A percentile compares a stretch with the other conserved stretches of the same genome.
Evolutionary conservation across 1,140 invertebrate species (phyloP).

Genomic region (Sitophilus oryzae): DNA sequence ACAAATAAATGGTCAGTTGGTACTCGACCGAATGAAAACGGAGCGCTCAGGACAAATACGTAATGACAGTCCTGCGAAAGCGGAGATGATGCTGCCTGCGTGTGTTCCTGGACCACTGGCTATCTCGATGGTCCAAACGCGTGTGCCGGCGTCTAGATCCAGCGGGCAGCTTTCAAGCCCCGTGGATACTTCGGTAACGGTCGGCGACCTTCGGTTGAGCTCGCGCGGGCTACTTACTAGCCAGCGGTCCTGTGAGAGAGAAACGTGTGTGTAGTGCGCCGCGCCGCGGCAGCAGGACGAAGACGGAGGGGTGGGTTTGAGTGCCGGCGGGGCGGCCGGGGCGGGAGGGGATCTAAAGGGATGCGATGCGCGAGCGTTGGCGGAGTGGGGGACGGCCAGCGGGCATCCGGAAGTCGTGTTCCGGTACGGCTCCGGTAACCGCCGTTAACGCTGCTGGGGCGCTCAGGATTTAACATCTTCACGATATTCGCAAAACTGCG

Average conservation of each 20-base stretch:
- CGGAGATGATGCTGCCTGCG: constrained; percentile 14
- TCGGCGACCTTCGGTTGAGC: constrained; percentile 30
- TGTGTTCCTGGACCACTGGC: constrained; percentile 38
- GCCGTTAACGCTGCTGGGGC: constrained; percentile 2
- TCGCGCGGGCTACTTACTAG: constrained; percentile 42
- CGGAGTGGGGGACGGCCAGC: constrained; percentile 33
- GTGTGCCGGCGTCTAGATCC: constrained; percentile 37
- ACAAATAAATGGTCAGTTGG: too few species aligned
- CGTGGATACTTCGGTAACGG: constrained; percentile 26
- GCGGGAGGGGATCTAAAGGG: too few species aligned
- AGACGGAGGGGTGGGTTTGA: too few species aligned
- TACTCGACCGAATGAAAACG: too few species aligned
- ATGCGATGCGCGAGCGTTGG: constrained; percentile 36
- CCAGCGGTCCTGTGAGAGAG: constrained; percentile 37
- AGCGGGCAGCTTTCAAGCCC: constrained; percentile 36
- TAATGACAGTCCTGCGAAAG: constrained; percentile 18
- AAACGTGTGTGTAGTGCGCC: constrained; percentile 22
- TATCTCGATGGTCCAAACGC: constrained; percentile 43
- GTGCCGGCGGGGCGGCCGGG: too few species aligned
- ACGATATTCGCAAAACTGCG: not conserved
- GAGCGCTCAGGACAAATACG: too few species aligned
- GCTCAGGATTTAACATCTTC: not conserved
- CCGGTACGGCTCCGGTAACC: constrained; percentile 34
- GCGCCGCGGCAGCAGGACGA: too few species aligned
- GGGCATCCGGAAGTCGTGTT: constrained; percentile 33